These are phyloP conservation scores for Sorex fumeus DNA, from an alignment of 2,113 vertebrate species.

Conservation along the genomic window DNA sequence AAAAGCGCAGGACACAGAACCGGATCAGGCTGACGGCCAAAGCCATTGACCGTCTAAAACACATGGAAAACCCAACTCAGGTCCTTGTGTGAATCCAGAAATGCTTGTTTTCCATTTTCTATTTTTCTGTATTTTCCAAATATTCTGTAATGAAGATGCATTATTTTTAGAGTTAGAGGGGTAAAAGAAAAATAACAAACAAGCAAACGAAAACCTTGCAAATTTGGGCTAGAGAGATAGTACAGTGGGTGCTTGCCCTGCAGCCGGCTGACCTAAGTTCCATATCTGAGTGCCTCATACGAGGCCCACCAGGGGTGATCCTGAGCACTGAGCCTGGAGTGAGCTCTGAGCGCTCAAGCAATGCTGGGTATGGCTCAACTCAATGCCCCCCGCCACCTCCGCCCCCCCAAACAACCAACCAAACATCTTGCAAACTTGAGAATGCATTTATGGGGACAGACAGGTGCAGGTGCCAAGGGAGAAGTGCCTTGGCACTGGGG, in stretches of 20 bases:
- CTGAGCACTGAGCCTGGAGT: no score
- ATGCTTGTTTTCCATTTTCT: not conserved
- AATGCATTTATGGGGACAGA: not conserved
- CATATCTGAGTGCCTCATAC: no score
- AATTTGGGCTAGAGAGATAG: no score
- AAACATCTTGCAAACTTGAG: not conserved
- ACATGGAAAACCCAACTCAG: not conserved
- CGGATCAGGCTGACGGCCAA: no score
- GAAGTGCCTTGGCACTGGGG: no score
- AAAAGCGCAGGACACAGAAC: not conserved
- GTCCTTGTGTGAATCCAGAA: not conserved
- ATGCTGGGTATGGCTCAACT: no score
- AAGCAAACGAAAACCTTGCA: no score
- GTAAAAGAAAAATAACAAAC: not conserved
- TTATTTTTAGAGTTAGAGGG: slow-evolving; percentile 2
- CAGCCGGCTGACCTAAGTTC: no score
- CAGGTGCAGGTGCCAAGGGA: not conserved
- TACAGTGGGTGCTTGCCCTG: no score
- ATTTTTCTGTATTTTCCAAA: slow-evolving; percentile 33
- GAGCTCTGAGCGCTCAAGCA: no score
- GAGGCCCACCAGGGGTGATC: no score
- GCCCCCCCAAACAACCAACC: not conserved
- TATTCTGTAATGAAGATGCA: not conserved
- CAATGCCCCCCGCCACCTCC: no score
- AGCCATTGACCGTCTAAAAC: not conserved